Conservation (phyloP, 2,888 invertebrate genomes). For the Lottia scabra region DNA sequence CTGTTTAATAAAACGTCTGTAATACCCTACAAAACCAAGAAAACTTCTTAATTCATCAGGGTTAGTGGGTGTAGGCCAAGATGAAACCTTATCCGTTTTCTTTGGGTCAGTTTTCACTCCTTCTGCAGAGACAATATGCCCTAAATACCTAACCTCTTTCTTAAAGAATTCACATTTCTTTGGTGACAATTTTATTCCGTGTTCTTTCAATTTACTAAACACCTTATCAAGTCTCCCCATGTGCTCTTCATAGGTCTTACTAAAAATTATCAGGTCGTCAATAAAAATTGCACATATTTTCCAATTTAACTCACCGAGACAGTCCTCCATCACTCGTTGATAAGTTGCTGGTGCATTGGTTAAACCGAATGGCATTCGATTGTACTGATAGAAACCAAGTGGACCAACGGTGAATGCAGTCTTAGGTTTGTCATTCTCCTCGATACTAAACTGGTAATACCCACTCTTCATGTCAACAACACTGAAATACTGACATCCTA, state of each 20-base stretch:
- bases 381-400: not conserved
- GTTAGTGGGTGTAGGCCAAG: no score
- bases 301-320: constrained; percentile 27
- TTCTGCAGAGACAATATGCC: constrained; percentile 11
- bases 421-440: not conserved
- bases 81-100: no score
- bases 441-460: not conserved
- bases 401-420: not conserved
- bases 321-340: constrained; percentile 9
- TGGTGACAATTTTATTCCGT: no score
- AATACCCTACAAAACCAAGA: no score
- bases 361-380: not conserved
- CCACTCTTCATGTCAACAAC: constrained; percentile 1
- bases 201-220: constrained; percentile 14
- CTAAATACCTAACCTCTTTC: constrained; percentile 25
- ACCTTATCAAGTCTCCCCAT: constrained; percentile 17
- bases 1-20: no score
- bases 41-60: no score
- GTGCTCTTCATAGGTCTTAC: constrained; percentile 20
- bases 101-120: no score
- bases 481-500: not conserved
- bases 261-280: constrained; percentile 7
- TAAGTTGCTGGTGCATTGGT: not conserved
- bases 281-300: not conserved
- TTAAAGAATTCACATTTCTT: constrained; percentile 29